Percentiles rank a stretch among this genome's conserved stretches.
These are phyloP conservation scores for Theocolax elegans DNA, from an alignment of 1,140 invertebrate species.

Conservation along the genomic window DNA sequence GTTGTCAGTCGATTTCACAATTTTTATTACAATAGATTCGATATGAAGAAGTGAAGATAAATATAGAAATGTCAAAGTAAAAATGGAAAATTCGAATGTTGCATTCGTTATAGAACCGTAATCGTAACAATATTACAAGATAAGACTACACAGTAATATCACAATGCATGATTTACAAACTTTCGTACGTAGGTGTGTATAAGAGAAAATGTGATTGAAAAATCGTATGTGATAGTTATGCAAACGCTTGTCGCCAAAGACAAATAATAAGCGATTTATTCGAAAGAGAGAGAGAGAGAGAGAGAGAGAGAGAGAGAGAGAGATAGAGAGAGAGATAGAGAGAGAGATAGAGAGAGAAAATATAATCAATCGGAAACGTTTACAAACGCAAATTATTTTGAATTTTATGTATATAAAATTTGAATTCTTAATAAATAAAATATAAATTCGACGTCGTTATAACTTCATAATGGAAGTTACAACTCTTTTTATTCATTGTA, in stretches of 20 bases:
- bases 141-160: conserved; percentile 68
- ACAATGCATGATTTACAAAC: conserved; percentile 67
- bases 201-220: conserved; percentile 50
- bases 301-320: too few species aligned
- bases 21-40: conserved; percentile 66
- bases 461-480: conserved; percentile 10
- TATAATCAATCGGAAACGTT: conserved; percentile 1
- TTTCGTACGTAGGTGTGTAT: conserved; percentile 61
- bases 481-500: background rate
- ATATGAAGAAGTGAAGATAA: conserved; percentile 68
- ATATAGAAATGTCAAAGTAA: conserved; percentile 68
- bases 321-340: too few species aligned
- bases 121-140: conserved; percentile 63
- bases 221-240: conserved; percentile 44
- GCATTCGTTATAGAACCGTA: conserved; percentile 45
- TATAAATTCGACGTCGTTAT: background rate
- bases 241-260: conserved; percentile 18
- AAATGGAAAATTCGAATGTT: conserved; percentile 64
- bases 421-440: conserved; percentile 12
- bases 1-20: conserved; percentile 51
- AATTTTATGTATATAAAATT: too few species aligned
- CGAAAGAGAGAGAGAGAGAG: background rate
- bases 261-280: conserved; percentile 8
- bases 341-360: too few species aligned
- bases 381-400: background rate